These are phyloP conservation scores for Tetramorium simillimum DNA, from an alignment of 1,140 invertebrate species.

Conservation along the genomic window DNA sequence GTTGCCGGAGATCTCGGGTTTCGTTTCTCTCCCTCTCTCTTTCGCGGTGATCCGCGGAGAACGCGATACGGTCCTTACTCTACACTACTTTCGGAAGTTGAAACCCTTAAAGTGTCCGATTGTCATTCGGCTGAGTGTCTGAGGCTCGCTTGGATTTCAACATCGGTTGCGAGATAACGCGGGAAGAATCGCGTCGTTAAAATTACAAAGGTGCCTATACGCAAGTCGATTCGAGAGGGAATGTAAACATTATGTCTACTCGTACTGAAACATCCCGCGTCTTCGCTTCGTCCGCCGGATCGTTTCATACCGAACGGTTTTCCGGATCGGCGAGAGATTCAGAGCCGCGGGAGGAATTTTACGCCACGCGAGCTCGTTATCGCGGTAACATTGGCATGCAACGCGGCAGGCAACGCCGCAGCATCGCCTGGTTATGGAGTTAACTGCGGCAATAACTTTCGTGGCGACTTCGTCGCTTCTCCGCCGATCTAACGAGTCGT, in stretches of 20 bases:
- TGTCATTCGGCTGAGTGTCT: neutral
- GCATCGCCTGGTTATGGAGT: constrained; percentile 72
- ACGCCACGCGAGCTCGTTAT: constrained; percentile 16
- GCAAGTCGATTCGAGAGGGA: neutral
- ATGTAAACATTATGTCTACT: neutral
- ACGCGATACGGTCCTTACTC: neutral
- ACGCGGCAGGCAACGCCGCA: neutral
- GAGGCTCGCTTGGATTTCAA: neutral
- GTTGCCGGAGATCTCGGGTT: constrained; percentile 40
- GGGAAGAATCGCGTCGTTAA: neutral
- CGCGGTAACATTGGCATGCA: neutral
- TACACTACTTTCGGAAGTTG: neutral
- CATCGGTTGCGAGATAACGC: neutral
- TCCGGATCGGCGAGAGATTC: neutral
- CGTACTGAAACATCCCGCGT: neutral
- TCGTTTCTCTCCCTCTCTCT: neutral
- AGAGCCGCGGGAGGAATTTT: neutral
- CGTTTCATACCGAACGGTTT: too few species aligned
- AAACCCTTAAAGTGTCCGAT: neutral
- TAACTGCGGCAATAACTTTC: constrained; percentile 75
- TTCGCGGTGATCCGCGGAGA: neutral
- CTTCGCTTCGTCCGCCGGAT: neutral
- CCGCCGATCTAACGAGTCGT: constrained; percentile 55
- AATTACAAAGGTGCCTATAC: neutral
- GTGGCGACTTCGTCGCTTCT: constrained; percentile 70